phyloP scores from a whole-genome alignment of 2,797 vertebrate species.

The Dicrostonyx torquatus region DNA sequence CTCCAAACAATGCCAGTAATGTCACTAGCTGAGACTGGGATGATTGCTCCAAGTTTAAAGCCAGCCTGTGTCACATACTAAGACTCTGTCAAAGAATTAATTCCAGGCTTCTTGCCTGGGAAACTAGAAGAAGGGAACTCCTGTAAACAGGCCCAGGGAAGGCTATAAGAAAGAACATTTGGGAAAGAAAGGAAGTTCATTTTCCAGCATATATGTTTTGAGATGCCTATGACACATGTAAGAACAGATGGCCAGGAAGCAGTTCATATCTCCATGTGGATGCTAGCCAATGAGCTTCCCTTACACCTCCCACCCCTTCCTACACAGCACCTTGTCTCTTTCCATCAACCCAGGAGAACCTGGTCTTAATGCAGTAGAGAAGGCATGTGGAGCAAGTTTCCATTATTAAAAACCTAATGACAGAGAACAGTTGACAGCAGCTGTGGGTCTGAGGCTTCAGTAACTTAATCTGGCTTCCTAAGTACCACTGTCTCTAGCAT shows the following conservation, averaged over 20 bases:
- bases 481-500: background rate
- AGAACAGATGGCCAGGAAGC: background rate
- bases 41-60: background rate
- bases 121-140: background rate
- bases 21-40: background rate
- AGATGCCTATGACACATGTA: background rate
- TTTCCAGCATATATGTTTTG: slow-evolving; percentile 25
- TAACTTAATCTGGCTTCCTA: background rate
- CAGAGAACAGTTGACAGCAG: background rate
- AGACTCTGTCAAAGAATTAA: background rate
- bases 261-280: slow-evolving; percentile 5
- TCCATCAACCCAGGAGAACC: slow-evolving; percentile 5
- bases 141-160: background rate
- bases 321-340: background rate
- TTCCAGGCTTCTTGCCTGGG: background rate
- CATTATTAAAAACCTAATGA: background rate
- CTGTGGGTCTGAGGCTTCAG: background rate
- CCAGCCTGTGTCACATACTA: background rate
- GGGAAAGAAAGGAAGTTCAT: background rate
- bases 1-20: background rate
- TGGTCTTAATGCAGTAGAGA: slow-evolving; percentile 4
- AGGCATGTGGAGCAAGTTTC: background rate
- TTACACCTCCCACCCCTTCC: slow-evolving; percentile 24
- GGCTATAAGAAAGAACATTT: background rate
- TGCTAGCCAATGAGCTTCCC: background rate